Evolutionary conservation across 2,113 vertebrate genomes (phyloP), one percentile per base, ranked within the genome.

Genomic region (Tyto alba): DNA sequence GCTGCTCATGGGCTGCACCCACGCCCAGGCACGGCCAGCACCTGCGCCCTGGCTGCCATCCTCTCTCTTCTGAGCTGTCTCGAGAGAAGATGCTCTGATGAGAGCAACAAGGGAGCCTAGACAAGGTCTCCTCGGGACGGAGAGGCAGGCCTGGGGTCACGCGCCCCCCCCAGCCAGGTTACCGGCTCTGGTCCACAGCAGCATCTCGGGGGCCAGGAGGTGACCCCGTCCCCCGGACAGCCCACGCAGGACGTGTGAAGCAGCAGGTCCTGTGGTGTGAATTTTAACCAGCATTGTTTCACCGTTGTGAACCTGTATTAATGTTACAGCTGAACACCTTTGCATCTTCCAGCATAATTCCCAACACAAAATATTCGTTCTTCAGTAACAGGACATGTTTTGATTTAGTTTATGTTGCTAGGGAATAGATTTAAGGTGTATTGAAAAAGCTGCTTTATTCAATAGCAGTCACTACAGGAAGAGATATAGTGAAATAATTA

Each of bases 401-500:
- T 67, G 88, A 52, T 92, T 81, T 52, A 74, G 38, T 8, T 84
- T 32, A 3, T 52, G 85, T 62, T 90, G 82, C 82, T 88, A 77
- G 72, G 93, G 78, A 96, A 80, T 47, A 18, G 85, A 60, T 92
- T 90, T 52, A 86, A 88, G 79, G 85, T 56, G 8, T n/a, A 80
- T 66, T 77, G 91, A 10, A 84, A 95, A 93, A 81, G 72, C 38
- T 67, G 69, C 66, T 95, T 72, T 94, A 38, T 90, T 95, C 94
- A 85, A 52, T 18, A 85, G 93, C 80, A 91, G 68, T 43, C 91
- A 64, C 89, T 91, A 52, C 77, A 79, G 83, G 87, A 95, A 81
- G 89, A 96, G 89, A 82, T 89, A 72, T 29, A 82, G 87, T 40
- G 53, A 81, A 96, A 87, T 93, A 92, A 95, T 96, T 91, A 84